Percentiles rank a stretch among this genome's conserved stretches.
Evolutionary conservation across 1,140 invertebrate genomes (phyloP).

Genomic region (Stegodyphus dumicola): DNA sequence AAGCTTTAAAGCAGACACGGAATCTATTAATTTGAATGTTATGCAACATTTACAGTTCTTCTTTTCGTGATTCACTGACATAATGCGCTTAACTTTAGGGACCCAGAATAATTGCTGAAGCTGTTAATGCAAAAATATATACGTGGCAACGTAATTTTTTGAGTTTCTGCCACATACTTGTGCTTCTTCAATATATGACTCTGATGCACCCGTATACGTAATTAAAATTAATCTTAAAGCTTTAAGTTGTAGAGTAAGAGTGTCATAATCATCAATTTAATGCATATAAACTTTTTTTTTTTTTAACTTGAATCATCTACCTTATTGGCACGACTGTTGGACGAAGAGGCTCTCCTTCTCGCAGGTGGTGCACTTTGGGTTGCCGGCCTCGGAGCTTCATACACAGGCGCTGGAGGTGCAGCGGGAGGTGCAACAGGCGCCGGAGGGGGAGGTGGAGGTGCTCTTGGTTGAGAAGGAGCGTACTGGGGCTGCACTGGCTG

Average conservation of each 20-base stretch:
- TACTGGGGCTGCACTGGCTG: conserved; percentile 39
- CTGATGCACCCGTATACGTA: neutral
- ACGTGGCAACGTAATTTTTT: neutral
- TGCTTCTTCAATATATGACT: neutral
- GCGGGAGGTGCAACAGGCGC: conserved; percentile 1
- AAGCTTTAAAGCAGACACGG: no score
- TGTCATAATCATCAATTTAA: neutral
- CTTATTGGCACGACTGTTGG: conserved; percentile 31
- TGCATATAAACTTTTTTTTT: neutral
- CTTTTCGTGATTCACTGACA: no score
- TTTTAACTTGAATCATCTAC: neutral
- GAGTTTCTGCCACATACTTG: neutral
- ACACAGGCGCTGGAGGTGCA: conserved; percentile 4
- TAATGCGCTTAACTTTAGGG: no score
- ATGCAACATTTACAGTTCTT: no score
- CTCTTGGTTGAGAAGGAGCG: neutral
- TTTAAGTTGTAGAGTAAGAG: neutral
- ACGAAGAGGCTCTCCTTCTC: conserved; percentile 19
- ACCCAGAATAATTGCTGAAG: no score
- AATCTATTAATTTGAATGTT: no score
- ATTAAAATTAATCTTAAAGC: neutral
- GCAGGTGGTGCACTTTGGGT: neutral
- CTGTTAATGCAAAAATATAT: neutral
- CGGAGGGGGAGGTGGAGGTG: neutral
- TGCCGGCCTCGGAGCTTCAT: conserved; percentile 18